These are phyloP conservation scores for Tanypteryx hageni DNA, from an alignment of 2,888 invertebrate species.

Conservation along the genomic window DNA sequence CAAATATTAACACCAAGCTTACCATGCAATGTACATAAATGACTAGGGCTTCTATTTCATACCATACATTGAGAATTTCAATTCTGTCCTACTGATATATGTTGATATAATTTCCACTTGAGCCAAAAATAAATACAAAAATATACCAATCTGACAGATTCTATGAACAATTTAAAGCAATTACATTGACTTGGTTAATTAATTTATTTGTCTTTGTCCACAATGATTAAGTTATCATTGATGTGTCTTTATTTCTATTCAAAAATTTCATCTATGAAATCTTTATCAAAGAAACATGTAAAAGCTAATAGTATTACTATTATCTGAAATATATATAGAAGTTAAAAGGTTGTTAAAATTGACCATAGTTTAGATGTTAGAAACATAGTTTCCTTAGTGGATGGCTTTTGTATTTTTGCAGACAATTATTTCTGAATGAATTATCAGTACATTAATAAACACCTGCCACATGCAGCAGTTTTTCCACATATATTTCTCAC, in stretches of 20 bases:
- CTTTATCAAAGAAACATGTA: background rate
- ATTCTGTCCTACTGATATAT: background rate
- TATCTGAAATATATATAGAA: too few species aligned
- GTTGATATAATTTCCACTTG: slow-evolving; percentile 9
- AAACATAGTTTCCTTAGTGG: slow-evolving; percentile 3
- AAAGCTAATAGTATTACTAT: background rate
- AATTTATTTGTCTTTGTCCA: too few species aligned
- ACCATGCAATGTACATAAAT: too few species aligned
- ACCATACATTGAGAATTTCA: background rate
- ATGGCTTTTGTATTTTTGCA: background rate
- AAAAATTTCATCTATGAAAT: slow-evolving; percentile 2
- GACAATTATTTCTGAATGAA: too few species aligned
- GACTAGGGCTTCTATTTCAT: too few species aligned
- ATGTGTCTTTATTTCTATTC: too few species aligned
- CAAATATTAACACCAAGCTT: too few species aligned
- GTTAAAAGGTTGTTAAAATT: background rate
- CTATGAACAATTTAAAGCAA: background rate
- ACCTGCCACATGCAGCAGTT: too few species aligned
- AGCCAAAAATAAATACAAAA: slow-evolving; percentile 49
- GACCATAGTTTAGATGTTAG: background rate
- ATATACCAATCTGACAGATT: slow-evolving; percentile 20
- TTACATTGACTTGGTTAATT: too few species aligned
- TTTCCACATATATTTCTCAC: too few species aligned
- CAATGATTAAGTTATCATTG: too few species aligned
- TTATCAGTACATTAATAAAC: too few species aligned